phyloP scores from a whole-genome alignment of 2,888 invertebrate genomes.

The Pycnomerus fuliginosus region DNA sequence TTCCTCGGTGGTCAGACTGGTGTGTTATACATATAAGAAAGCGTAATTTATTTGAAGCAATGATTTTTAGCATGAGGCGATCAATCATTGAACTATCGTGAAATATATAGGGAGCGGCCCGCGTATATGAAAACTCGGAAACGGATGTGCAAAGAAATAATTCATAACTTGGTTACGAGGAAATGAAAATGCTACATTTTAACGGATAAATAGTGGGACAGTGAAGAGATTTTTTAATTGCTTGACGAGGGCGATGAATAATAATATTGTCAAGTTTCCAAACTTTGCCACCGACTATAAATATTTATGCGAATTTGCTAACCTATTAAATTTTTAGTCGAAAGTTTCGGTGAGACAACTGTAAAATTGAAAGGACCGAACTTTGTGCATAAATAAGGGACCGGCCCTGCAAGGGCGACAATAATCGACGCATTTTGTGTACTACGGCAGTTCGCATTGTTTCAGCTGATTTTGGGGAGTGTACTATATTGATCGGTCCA shows the following conservation, averaged over 20 bases:
- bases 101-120: conserved; percentile 23
- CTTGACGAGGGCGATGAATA: no score
- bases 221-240: conserved; percentile 22
- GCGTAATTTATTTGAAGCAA: conserved; percentile 32
- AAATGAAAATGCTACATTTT: conserved; percentile 31
- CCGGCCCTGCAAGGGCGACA: conserved; percentile 23
- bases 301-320: conserved; percentile 23
- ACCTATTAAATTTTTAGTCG: conserved; percentile 25
- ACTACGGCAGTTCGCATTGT: conserved; percentile 35
- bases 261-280: conserved; percentile 9
- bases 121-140: conserved; percentile 32
- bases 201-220: conserved; percentile 24
- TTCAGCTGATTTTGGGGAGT: conserved; percentile 40
- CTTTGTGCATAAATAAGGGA: conserved; percentile 31
- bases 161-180: conserved; percentile 32
- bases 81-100: conserved; percentile 30
- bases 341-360: conserved; percentile 27
- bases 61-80: conserved; percentile 30
- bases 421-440: conserved; percentile 28
- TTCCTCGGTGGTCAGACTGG: conserved; percentile 6
- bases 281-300: conserved; percentile 13
- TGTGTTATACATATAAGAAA: conserved; percentile 28
- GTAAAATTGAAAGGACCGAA: conserved; percentile 33
- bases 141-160: conserved; percentile 36
- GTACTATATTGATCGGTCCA: conserved; percentile 46